Base-by-base conservation (phyloP, 2,113 vertebrate species). In the Phoxinus phoxinus region DNA sequence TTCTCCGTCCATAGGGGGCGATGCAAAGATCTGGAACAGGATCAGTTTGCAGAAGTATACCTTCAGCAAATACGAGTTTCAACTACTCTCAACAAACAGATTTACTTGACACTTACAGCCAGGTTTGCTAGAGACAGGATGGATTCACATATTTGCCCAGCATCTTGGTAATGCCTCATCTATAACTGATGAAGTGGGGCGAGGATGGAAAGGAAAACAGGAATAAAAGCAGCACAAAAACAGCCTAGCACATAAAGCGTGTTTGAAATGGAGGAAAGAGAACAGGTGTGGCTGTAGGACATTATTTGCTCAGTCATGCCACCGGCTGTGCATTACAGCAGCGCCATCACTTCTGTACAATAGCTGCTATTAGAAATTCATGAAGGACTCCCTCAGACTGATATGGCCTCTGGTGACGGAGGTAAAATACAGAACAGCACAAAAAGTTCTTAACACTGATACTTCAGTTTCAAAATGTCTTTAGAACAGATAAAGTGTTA, bases 191-290 rank as follows among this genome's bases (percentile, higher is more conserved):
- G 13, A 80, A n/a, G 13, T 19, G 21, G 15, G 9, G 12, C 3
- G 17, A 21, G 11, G 27, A 13, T 23, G 48, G 30, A 79, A 61
- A 59, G 23, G 56, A 61, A 80, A 41, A 65, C 59, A 63, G 59
- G 23, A 53, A 10, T 73, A 51, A 15, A 17, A 53, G 35, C 23
- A 17, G 53, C 77, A 80, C n/a, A 80, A 63, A 79, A 76, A 32
- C 44, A 32, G 25, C 32, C n/a, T 8, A 81, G 59, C 27, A 23
- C 61, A 65, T 51, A 69, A 65, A 69, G 27, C 3, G 6, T 69
- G 80, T 69, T 67, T 81, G 63, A 69, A 81, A 81, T 69, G 41
- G 27, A 81, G 59, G 41, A 81, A 51, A 46, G 44, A 23, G 80
- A 51, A n/a, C 41, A 81, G 46, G 80, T 23, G 44, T 51, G 44